Base-by-base conservation (phyloP, 2,113 vertebrate genomes). In the Empidonax traillii region DNA sequence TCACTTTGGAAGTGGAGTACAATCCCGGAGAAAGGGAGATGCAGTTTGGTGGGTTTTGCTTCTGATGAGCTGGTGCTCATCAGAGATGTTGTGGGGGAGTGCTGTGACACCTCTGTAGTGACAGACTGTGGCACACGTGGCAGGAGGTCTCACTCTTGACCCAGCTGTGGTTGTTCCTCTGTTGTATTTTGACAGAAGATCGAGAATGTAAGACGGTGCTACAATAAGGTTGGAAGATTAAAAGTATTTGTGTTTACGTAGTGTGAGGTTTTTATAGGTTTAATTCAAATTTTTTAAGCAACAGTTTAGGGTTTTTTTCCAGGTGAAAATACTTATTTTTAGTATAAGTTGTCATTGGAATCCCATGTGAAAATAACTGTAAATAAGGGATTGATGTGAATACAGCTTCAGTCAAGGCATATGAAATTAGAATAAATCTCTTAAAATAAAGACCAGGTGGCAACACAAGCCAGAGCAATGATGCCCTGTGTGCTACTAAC, bases 371-470 rank as follows among this genome's bases (percentile, higher is more conserved):
- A 91, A 89, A 83, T 20, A 86, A 27, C 31, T 31, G 4, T 56
- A 80, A 71, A 65, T 58, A 66, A 47, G 14, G 22, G 25, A 72
- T 47, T 68, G 22, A 61, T 83, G 7, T 20, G 12, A 72, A 33
- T 63, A 12, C 7, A 77, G 30, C 52, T 92, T 82, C 31, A 78
- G 51, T 68, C 37, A 71, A 83, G 39, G 20, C 81, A 46, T 51
- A 47, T 44, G 44, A 75, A 84, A 81, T 56, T 4, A 59, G 27
- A 85, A 62, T 19, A 80, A 68, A 53, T 77, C 31, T 56, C 37
- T 55, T 75, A 73, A 94, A 85, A 91, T 90, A 93, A 94, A 95
- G 82, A 49, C 80, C 95, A 96, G 96, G 96, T 97, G 96, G 97
- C 90, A 91, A 87, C 78, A 52, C 52, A 65, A 90, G 46, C 33